These are phyloP conservation scores for Diprion similis DNA, from an alignment of 1,140 invertebrate species.

Conservation along the genomic window DNA sequence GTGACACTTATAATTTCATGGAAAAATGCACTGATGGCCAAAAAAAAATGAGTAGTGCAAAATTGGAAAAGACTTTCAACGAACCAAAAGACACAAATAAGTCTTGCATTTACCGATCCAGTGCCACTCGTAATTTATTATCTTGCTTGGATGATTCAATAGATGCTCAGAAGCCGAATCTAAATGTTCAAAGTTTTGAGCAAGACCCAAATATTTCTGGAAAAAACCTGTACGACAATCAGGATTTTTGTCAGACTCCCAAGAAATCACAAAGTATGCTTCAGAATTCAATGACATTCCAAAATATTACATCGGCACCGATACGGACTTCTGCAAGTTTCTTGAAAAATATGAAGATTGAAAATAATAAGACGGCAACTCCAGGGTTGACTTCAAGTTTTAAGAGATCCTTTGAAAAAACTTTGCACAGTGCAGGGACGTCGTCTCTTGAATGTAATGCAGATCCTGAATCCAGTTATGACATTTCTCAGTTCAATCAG, in stretches of 20 bases:
- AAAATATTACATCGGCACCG: neutral
- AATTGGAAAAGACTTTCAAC: neutral
- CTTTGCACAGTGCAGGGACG: neutral
- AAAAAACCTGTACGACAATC: neutral
- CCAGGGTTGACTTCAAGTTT: neutral
- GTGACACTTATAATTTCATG: too few relatives aligned
- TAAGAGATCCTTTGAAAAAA: neutral
- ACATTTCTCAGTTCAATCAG: too few relatives aligned
- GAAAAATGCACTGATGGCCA: too few relatives aligned
- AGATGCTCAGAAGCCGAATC: neutral
- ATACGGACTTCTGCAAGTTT: neutral
- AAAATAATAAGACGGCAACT: neutral
- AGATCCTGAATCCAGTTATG: too few relatives aligned
- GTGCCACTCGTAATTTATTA: neutral
- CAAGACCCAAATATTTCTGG: neutral
- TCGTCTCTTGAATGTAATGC: too few relatives aligned
- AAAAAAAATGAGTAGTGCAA: neutral
- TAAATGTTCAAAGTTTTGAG: neutral
- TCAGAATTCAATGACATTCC: neutral
- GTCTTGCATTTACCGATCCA: neutral
- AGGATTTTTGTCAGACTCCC: neutral
- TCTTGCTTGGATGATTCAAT: neutral
- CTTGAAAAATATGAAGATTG: neutral
- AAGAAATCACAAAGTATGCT: neutral
- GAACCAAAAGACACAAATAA: neutral